Evolutionary conservation across 92 coral and sea anemone genomes (phyloP).

Genomic region (Zoanthus gigantus): DNA sequence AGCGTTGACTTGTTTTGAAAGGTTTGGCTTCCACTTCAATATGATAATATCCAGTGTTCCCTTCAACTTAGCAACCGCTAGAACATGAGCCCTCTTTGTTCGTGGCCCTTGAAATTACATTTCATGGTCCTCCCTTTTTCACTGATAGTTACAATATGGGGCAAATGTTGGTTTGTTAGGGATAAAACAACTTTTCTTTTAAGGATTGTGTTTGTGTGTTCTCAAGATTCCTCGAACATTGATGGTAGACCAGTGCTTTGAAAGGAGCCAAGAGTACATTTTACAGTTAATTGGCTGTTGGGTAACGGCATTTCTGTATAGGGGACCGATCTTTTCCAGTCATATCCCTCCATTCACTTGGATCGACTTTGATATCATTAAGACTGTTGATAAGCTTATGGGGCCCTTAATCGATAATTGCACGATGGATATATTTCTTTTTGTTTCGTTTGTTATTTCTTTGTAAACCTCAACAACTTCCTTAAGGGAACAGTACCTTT

Average conservation of each 20-base stretch:
- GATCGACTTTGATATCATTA: background rate
- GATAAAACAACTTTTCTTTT: background rate
- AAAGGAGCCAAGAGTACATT: constrained; percentile 21
- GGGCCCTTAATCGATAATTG: background rate
- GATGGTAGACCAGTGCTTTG: constrained; percentile 18
- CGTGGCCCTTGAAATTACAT: no score
- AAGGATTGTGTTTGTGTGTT: constrained; percentile 17
- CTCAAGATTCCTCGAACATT: constrained; percentile 23
- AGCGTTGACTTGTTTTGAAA: background rate
- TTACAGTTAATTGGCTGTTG: constrained; percentile 1
- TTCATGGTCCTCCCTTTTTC: no score
- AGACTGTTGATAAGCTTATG: constrained; percentile 11
- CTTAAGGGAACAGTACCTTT: constrained; percentile 10
- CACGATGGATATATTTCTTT: constrained; percentile 11
- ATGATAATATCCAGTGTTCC: no score
- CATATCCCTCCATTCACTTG: constrained; percentile 38
- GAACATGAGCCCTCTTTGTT: no score
- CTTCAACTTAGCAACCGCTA: no score
- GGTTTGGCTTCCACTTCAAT: no score
- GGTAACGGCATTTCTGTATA: background rate
- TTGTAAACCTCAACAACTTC: constrained; percentile 24
- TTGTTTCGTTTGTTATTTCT: constrained; percentile 3
- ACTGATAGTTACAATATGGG: no score
- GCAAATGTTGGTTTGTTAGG: no score
- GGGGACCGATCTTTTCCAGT: constrained; percentile 12